Evolutionary conservation across 2,113 vertebrate species (phyloP), one percentile per base, ranked within the genome.

Genomic region (Alosa alosa): DNA sequence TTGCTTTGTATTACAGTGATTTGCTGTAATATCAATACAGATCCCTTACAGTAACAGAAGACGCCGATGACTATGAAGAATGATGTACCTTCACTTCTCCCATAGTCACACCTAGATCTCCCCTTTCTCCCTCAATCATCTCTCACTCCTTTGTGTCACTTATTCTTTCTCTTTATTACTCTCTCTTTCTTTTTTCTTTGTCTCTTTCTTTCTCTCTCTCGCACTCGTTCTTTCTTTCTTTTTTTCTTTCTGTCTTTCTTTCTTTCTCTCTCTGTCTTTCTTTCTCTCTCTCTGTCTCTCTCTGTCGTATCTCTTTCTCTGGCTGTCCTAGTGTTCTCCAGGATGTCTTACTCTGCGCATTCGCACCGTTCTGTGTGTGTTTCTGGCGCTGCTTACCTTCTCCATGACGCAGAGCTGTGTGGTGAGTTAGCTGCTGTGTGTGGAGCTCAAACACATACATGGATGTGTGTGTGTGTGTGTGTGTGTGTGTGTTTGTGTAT

Each of bases 311-410:
- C 55, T 5, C 36, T 78, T 6, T 81, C 86, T 50, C 82, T 81
- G 20, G 20, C 11, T 46, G 39, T 52, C 39, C 46, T 84, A 99
- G 98, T 99, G 98, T 93, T 96, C 98, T 93, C 98, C 98, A 83
- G 97, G 97, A 88, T 99, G 98, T 96, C 97, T 99, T 93, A 99
- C 97, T 84, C 97, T 99, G 92, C 97, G 96, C 94, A 98, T 99
- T 91, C 95, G 98, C 91, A 99, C 98, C 0, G 93, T 96, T 88
- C 92, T 99, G 84, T 99, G 95, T 91, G 92, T 97, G 87, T 97
- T 98, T 93, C 96, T 99, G 25, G 97, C 96, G 85, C 94, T 98
- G 90, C 94, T 99, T 90, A 96, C 97, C 91, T 99, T 97, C 91
- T 96, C 97, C 0, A 95, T 99, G 81, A 97, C 97, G 87, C 98